Base-by-base conservation (phyloP, 2,888 invertebrate genomes). In the Dryobota labecula region DNA sequence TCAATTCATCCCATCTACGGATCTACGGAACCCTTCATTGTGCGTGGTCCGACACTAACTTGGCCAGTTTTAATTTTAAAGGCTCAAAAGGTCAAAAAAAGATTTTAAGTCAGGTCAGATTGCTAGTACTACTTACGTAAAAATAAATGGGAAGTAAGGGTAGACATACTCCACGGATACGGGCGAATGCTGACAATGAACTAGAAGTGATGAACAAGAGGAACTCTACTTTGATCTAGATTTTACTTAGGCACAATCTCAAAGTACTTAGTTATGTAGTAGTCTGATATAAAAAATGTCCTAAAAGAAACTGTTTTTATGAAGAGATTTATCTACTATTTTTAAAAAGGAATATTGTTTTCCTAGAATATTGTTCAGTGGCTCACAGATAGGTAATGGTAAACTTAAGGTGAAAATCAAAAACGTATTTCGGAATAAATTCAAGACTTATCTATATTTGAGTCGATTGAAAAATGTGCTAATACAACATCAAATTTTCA, bases 151-250 rank as follows among this genome's bases (percentile, higher is more conserved):
- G 15, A 62, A 20, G 58, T 54, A 45, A 9, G 43, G 43, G 49
- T 27, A 54, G 54, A 49, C 43, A 38, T 30, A 20, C 38, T 54
- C 57, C 27, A 20, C 20, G 20, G 33, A 66, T 75, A 54, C 45
- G 57, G 51, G 64, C 41, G 43, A 63, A 27, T 53, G 66, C 58
- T 63, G 58, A 63, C 66, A 58, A 61, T 47, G 18, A 78, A 56
- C 30, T 60, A n/a, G 45, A 79, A 65, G 30, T 41, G 53, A 33
- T 24, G 57, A 79, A 51, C 63, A n/a, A 80, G 54, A 45, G 15
- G n/a, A 60, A 51, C 18, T 45, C 36, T 33, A 36, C 18, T 53
- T 51, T 57, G 36, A 54, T 54, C 53, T 38, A 54, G 33, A 47
- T 56, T 38, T 15, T 18, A 24, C 27, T 18, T n/a, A 43, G 41